A percentile compares a stretch with the other conserved stretches of the same genome.
Evolutionary conservation across 1,140 invertebrate species (phyloP).

Genomic region (Aphelinus atriplicis): DNA sequence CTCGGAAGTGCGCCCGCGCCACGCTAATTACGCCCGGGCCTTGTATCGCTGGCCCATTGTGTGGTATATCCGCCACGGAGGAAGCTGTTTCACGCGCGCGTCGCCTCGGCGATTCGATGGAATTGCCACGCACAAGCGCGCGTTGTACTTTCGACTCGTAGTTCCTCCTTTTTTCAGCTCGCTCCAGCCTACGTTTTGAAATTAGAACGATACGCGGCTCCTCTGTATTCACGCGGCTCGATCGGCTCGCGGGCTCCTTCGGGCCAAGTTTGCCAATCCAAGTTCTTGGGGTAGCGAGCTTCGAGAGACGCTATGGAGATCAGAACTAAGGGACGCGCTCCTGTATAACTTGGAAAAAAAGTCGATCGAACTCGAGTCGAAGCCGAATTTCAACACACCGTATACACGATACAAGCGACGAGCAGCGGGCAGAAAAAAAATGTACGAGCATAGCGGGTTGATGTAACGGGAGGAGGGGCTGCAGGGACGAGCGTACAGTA

Average conservation of each 20-base stretch:
- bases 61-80: slow-evolving; percentile 13
- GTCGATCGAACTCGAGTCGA: too few relatives aligned
- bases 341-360: too few relatives aligned
- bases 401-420: background rate
- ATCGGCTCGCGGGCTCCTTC: too few relatives aligned
- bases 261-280: too few relatives aligned
- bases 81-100: slow-evolving; percentile 33
- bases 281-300: too few relatives aligned
- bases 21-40: slow-evolving; percentile 54
- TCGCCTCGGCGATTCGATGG: slow-evolving; percentile 34
- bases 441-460: background rate
- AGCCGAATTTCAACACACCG: too few relatives aligned
- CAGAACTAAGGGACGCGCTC: too few relatives aligned
- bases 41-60: background rate
- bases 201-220: too few relatives aligned
- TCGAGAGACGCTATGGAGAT: too few relatives aligned
- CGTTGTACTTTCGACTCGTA: background rate
- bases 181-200: too few relatives aligned
- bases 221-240: too few relatives aligned
- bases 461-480: background rate
- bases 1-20: slow-evolving; percentile 57
- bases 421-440: background rate
- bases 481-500: too few relatives aligned
- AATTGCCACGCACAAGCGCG: slow-evolving; percentile 14
- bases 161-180: background rate